phyloP scores from a whole-genome alignment of 2,113 vertebrate genomes.

The Ophthalmotilapia sp. region DNA sequence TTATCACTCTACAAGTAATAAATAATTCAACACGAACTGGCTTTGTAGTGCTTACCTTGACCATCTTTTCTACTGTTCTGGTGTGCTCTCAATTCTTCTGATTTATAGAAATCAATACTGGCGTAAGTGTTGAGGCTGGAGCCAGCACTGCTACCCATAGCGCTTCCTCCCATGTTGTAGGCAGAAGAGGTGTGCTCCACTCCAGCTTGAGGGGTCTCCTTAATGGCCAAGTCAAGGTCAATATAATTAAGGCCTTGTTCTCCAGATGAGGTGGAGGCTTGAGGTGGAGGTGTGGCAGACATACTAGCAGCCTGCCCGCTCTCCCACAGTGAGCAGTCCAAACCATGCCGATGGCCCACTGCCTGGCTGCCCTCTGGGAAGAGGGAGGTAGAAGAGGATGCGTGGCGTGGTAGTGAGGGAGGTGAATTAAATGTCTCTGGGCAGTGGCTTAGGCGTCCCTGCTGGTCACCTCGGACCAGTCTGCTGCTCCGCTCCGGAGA shows the following conservation, averaged over 20 bases:
- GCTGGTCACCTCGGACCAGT: conserved; percentile 39
- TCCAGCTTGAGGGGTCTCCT: conserved; percentile 64
- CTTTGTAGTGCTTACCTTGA: conserved; percentile 66
- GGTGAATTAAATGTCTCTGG: conserved; percentile 66
- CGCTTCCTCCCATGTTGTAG: conserved; percentile 53
- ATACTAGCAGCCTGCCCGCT: conserved; percentile 38
- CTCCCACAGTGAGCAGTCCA: conserved; percentile 65
- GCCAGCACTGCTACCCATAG: conserved; percentile 32
- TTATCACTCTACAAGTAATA: neutral
- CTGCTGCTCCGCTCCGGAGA: conserved; percentile 61
- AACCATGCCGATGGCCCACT: conserved; percentile 46
- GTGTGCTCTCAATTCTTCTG: conserved; percentile 64
- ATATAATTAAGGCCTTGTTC: conserved; percentile 81
- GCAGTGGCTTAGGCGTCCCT: conserved; percentile 54
- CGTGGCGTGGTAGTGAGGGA: conserved; percentile 38
- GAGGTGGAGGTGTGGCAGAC: conserved; percentile 49
- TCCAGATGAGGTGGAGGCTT: conserved; percentile 60
- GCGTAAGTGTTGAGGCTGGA: conserved; percentile 71
- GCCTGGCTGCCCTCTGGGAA: conserved; percentile 61
- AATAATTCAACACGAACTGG: neutral
- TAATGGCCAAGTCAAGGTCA: conserved; percentile 76
- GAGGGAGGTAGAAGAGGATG: conserved; percentile 53
- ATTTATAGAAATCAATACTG: conserved; percentile 80
- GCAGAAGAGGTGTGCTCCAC: conserved; percentile 54
- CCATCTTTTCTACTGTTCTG: conserved; percentile 57